phyloP scores from a whole-genome alignment of 2,888 invertebrate species.

The Hydriomena furcata region DNA sequence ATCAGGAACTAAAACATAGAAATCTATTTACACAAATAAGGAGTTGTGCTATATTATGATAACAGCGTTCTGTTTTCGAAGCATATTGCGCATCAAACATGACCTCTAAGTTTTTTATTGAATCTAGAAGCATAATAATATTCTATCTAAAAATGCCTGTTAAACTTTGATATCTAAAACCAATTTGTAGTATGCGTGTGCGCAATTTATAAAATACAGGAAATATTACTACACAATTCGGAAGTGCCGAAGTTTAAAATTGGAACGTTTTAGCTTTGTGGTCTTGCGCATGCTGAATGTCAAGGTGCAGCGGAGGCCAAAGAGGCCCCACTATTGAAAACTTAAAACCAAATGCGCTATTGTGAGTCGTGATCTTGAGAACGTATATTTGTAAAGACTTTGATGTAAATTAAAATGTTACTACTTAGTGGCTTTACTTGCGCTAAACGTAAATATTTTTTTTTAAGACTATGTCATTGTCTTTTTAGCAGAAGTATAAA shows the following conservation, averaged over 20 bases:
- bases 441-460: too few relatives aligned
- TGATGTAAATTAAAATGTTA: too few relatives aligned
- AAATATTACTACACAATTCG: slow-evolving; percentile 71
- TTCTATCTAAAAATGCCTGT: slow-evolving; percentile 15
- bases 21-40: slow-evolving; percentile 11
- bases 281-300: slow-evolving; percentile 73
- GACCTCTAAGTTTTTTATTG: slow-evolving; percentile 10
- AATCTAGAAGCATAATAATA: neutral
- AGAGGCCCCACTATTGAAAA: slow-evolving; percentile 41
- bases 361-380: slow-evolving; percentile 29
- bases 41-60: slow-evolving; percentile 10
- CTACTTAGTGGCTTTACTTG: too few relatives aligned
- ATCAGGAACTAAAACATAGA: slow-evolving; percentile 6
- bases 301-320: slow-evolving; percentile 67
- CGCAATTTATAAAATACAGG: slow-evolving; percentile 52
- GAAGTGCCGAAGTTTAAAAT: slow-evolving; percentile 72
- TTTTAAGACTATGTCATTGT: too few relatives aligned
- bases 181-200: slow-evolving; percentile 26
- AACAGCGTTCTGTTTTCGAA: slow-evolving; percentile 21
- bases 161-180: slow-evolving; percentile 20
- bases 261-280: slow-evolving; percentile 67
- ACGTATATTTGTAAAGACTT: slow-evolving; percentile 5
- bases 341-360: slow-evolving; percentile 34
- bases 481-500: too few relatives aligned
- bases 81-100: slow-evolving; percentile 22